Percentiles rank a stretch among this genome's conserved stretches.
phyloP scores from a whole-genome alignment of 2,797 vertebrate genomes.

The Hoplostethus mediterraneus region DNA sequence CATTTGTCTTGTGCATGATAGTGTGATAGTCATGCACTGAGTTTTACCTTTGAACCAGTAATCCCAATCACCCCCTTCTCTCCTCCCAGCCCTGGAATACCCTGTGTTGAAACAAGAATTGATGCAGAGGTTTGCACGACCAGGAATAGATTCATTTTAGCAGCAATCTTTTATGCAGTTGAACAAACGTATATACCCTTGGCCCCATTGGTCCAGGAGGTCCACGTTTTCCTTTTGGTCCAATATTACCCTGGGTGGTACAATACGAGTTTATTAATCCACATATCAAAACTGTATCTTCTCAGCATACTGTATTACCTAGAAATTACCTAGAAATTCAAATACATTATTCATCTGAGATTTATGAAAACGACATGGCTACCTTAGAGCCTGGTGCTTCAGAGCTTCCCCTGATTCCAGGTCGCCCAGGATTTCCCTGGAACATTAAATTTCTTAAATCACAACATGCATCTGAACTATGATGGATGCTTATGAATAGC shows the following conservation, averaged over 20 bases:
- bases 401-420: constrained; percentile 71
- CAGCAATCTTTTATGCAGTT: not conserved
- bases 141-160: not conserved
- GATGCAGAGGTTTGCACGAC: not conserved
- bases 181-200: constrained; percentile 58
- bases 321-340: not conserved
- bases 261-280: constrained; percentile 8
- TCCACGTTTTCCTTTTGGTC: constrained; percentile 67
- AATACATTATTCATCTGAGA: not conserved
- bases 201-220: constrained; percentile 79
- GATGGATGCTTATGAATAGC: not conserved
- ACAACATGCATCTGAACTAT: not conserved
- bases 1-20: not conserved
- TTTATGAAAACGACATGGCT: not conserved
- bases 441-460: constrained; percentile 11
- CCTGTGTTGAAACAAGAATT: constrained; percentile 62
- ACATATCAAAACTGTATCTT: not conserved
- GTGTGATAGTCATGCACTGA: not conserved
- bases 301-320: not conserved
- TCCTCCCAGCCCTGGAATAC: constrained; percentile 79
- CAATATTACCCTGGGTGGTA: constrained; percentile 63
- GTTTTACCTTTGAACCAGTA: constrained; percentile 74
- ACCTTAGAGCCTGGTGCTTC: constrained; percentile 80
- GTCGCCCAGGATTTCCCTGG: constrained; percentile 76
- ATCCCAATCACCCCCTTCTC: constrained; percentile 64